phyloP scores from a whole-genome alignment of 2,797 vertebrate genomes.

The Ctenopoma multispine region DNA sequence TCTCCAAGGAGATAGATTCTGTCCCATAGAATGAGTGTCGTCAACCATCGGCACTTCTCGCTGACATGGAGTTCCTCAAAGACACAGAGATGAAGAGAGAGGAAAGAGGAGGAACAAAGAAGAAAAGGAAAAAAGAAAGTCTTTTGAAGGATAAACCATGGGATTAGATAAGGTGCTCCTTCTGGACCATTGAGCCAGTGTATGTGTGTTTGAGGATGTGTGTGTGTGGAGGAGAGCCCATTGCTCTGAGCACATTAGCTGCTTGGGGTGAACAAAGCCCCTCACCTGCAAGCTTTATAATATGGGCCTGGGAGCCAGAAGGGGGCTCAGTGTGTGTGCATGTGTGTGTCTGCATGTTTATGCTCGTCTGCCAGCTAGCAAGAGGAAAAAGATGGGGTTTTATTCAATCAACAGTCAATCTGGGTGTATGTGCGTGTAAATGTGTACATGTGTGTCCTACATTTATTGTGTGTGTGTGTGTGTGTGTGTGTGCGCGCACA shows the following conservation, averaged over 20 bases:
- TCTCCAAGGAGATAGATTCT: conserved; percentile 69
- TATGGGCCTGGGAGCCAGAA: conserved; percentile 56
- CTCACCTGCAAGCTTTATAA: conserved; percentile 80
- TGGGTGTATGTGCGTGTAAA: conserved; percentile 8
- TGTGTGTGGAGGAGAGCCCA: conserved; percentile 50
- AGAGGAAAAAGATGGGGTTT: conserved; percentile 37
- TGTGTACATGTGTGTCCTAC: conserved; percentile 26
- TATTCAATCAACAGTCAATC: conserved; percentile 39
- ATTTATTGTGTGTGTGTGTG: conserved; percentile 20
- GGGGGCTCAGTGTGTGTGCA: conserved; percentile 43
- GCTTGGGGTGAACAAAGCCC: conserved; percentile 78
- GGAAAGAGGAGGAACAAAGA: conserved; percentile 65
- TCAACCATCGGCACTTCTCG: conserved; percentile 62
- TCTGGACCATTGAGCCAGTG: conserved; percentile 80
- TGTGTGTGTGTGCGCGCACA: conserved; percentile 5
- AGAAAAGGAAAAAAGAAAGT: conserved; percentile 71
- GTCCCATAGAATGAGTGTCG: conserved; percentile 68
- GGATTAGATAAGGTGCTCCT: conserved; percentile 87
- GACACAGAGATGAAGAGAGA: conserved; percentile 70
- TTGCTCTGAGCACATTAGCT: conserved; percentile 80
- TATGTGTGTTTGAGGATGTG: conserved; percentile 12
- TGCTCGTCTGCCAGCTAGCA: conserved; percentile 16
- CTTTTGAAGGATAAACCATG: conserved; percentile 88
- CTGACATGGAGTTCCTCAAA: conserved; percentile 78
- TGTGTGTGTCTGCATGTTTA: conserved; percentile 16